Percentiles rank a stretch among this genome's conserved stretches.
Evolutionary conservation across 2,797 vertebrate genomes (phyloP).

Genomic region (Podarcis lilfordi): DNA sequence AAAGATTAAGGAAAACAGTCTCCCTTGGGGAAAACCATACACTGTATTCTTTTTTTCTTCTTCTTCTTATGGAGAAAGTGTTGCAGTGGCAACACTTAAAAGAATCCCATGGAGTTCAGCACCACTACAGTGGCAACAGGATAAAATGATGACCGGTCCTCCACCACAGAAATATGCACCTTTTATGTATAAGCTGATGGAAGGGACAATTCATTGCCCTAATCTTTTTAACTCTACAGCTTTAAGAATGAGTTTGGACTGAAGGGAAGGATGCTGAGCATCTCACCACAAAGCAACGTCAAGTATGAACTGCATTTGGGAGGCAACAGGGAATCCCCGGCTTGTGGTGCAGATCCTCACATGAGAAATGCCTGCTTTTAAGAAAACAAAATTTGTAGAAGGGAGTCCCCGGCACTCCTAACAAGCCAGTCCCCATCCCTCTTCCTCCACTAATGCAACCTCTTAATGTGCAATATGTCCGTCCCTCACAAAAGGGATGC

Average conservation of each 20-base stretch:
- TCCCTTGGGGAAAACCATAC: neutral
- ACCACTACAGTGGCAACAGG: neutral
- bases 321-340: neutral
- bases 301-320: neutral
- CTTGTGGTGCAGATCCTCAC: no score
- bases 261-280: neutral
- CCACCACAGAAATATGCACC: neutral
- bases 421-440: accelerated
- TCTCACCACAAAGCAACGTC: neutral
- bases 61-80: no score
- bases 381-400: no score
- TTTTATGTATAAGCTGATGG: neutral
- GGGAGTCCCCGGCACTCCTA: neutral
- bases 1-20: no score
- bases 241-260: neutral
- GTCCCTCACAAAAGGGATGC: slow-evolving; percentile 2
- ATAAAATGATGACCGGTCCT: neutral
- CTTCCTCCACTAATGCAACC: neutral
- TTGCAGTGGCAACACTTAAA: neutral
- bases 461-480: neutral
- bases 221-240: neutral
- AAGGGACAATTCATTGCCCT: neutral
- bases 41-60: no score
- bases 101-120: neutral
- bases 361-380: neutral